A percentile compares a stretch with the other conserved stretches of the same genome.
These are phyloP conservation scores for Cloeon dipterum DNA, from an alignment of 2,888 invertebrate genomes.

Conservation along the genomic window DNA sequence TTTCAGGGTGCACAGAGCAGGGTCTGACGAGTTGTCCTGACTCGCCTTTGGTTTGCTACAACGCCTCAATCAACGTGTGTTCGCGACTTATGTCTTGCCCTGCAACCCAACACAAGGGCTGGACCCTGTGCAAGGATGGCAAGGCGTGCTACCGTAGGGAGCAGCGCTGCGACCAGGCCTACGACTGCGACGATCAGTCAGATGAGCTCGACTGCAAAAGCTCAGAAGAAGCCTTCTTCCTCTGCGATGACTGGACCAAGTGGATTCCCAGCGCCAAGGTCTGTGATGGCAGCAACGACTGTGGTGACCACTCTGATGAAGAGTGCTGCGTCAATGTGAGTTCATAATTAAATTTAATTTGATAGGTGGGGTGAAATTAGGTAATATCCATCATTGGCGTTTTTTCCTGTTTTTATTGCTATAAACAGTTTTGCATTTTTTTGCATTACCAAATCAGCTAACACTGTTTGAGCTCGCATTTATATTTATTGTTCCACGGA, in stretches of 20 bases:
- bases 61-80: not conserved
- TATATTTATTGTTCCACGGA: no score
- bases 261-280: not conserved
- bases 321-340: not conserved
- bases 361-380: no score
- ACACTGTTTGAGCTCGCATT: no score
- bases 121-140: not conserved
- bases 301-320: not conserved
- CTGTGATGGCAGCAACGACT: not conserved
- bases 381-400: no score
- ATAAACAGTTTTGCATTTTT: no score
- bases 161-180: not conserved
- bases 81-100: not conserved
- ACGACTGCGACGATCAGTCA: constrained; percentile 1
- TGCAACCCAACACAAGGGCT: not conserved
- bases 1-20: not conserved
- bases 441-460: no score
- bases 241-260: not conserved
- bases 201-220: not conserved
- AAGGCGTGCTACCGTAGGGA: not conserved
- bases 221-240: not conserved
- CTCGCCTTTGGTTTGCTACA: not conserved
- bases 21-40: not conserved
- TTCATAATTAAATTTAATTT: not conserved
- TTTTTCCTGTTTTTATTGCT: no score